Conservation (phyloP, 2,888 invertebrate species). For the Drosophila mettleri region DNA sequence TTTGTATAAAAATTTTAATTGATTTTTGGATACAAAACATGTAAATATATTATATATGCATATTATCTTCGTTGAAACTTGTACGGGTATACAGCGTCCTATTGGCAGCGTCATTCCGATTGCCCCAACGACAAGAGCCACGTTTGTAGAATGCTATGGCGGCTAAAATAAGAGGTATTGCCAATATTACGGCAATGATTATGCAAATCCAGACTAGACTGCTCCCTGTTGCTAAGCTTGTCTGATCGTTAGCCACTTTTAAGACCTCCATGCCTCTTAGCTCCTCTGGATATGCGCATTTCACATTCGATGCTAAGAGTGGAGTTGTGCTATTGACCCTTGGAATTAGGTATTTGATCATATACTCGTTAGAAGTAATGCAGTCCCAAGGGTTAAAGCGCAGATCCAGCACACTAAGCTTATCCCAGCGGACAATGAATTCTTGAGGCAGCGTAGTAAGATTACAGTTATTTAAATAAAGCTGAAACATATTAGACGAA, state of each 20-base stretch:
- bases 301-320: constrained; percentile 81
- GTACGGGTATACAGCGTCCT: constrained; percentile 90
- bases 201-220: constrained; percentile 89
- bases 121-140: constrained; percentile 88
- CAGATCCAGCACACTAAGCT: constrained; percentile 88
- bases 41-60: constrained; percentile 3
- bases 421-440: constrained; percentile 91
- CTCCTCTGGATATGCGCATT: constrained; percentile 89
- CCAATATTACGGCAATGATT: constrained; percentile 87
- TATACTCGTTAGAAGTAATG: constrained; percentile 92
- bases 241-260: constrained; percentile 76
- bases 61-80: constrained; percentile 86
- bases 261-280: constrained; percentile 86
- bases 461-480: constrained; percentile 91
- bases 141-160: constrained; percentile 88
- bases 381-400: constrained; percentile 91
- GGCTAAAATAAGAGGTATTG: constrained; percentile 88
- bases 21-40: constrained; percentile 1
- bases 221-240: constrained; percentile 88
- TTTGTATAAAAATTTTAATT: constrained; percentile 3
- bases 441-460: constrained; percentile 83
- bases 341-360: constrained; percentile 88
- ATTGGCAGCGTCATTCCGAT: constrained; percentile 86
- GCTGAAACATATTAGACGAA: constrained; percentile 84
- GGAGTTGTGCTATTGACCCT: constrained; percentile 83